phyloP scores from a whole-genome alignment of 2,888 invertebrate genomes.

The Coelinius sp. region DNA sequence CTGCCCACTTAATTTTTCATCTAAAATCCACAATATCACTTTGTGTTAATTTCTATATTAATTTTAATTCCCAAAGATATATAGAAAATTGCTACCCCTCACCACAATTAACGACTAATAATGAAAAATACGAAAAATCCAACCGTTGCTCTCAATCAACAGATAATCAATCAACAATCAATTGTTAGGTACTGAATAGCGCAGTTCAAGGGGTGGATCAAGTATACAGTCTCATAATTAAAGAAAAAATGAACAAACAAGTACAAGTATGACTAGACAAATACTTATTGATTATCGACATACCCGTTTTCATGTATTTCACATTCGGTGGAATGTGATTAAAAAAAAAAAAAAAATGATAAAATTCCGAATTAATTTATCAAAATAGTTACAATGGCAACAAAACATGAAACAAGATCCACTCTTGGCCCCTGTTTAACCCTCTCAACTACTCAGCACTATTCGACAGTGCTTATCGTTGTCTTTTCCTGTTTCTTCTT shows the following conservation, averaged over 20 bases:
- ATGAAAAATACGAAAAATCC: background rate
- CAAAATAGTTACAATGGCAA: constrained; percentile 52
- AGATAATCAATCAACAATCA: constrained; percentile 19
- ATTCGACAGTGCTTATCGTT: constrained; percentile 49
- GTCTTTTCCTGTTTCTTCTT: constrained; percentile 59
- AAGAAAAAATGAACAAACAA: constrained; percentile 44
- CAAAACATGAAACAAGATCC: constrained; percentile 44
- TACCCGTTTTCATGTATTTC: constrained; percentile 34
- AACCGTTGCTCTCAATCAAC: constrained; percentile 1
- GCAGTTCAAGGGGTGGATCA: constrained; percentile 39
- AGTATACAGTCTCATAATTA: constrained; percentile 56
- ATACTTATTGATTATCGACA: constrained; percentile 49
- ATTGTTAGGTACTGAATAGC: constrained; percentile 41
- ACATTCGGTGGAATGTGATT: background rate
- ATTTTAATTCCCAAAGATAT: background rate
- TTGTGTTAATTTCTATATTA: too few relatives aligned
- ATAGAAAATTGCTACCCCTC: constrained; percentile 8
- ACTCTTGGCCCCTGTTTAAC: constrained; percentile 21
- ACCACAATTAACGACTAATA: constrained; percentile 4
- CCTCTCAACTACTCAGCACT: constrained; percentile 14
- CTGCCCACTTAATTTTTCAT: background rate
- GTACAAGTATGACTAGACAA: constrained; percentile 61
- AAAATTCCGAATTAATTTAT: constrained; percentile 12
- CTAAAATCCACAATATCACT: background rate
- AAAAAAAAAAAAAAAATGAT: constrained; percentile 18